A percentile compares a stretch with the other conserved stretches of the same genome.
These are phyloP conservation scores for Heteromormyrus szaboi DNA, from an alignment of 2,797 vertebrate species.

Conservation along the genomic window DNA sequence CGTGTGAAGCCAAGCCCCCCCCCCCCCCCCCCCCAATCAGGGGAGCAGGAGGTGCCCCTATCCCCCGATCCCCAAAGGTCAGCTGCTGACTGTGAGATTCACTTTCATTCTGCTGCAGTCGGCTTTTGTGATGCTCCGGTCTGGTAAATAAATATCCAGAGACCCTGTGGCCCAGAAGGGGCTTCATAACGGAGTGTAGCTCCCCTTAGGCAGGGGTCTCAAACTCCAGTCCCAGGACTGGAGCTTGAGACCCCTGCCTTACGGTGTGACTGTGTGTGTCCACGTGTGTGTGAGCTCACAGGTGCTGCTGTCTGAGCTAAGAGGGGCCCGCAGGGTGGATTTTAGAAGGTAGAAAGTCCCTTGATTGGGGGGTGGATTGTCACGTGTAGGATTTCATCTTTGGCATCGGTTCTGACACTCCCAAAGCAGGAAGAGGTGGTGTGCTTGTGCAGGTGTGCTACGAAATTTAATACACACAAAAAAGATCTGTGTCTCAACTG, in stretches of 20 bases:
- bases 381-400: slow-evolving; percentile 65
- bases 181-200: background rate
- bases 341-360: slow-evolving; percentile 50
- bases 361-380: slow-evolving; percentile 63
- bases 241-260: background rate
- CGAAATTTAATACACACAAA: slow-evolving; percentile 25
- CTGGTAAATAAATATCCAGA: background rate
- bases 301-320: slow-evolving; percentile 40
- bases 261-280: slow-evolving; percentile 17
- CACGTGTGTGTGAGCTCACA: slow-evolving; percentile 9
- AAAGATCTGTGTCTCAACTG: slow-evolving; percentile 49
- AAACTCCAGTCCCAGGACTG: too few relatives aligned
- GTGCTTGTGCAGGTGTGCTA: slow-evolving; percentile 28
- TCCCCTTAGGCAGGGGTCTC: background rate
- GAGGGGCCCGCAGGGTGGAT: slow-evolving; percentile 49
- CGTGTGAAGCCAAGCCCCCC: slow-evolving; percentile 24
- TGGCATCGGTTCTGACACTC: slow-evolving; percentile 59
- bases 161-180: background rate
- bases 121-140: background rate
- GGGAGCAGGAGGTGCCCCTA: background rate
- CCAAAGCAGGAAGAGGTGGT: slow-evolving; percentile 43
- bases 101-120: background rate
- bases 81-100: background rate
- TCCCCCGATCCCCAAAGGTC: background rate
- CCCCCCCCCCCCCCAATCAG: background rate